Conservation (phyloP, 2,888 invertebrate species). For the Hirtodrosophila duncani region DNA sequence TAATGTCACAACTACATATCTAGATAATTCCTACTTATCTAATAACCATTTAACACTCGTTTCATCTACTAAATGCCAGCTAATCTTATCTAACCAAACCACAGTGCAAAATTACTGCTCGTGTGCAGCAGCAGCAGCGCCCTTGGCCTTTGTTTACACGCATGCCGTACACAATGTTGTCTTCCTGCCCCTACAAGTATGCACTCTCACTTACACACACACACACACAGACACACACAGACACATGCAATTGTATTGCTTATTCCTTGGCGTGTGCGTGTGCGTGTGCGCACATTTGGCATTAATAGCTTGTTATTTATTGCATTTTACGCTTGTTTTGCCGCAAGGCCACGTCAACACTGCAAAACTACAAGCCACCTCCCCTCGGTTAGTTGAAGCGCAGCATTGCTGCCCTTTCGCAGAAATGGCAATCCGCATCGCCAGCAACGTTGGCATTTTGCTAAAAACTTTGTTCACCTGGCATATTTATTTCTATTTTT, state of each 20-base stretch:
- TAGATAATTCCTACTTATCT: too few species aligned
- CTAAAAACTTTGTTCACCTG: constrained; percentile 16
- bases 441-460: constrained; percentile 25
- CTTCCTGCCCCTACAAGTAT: background rate
- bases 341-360: constrained; percentile 57
- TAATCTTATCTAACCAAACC: constrained; percentile 40
- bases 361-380: background rate
- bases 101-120: constrained; percentile 46
- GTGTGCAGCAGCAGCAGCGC: constrained; percentile 25
- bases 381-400: too few species aligned
- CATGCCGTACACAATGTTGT: constrained; percentile 16
- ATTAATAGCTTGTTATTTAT: constrained; percentile 69
- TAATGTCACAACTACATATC: too few species aligned
- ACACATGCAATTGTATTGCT: constrained; percentile 11
- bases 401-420: too few species aligned
- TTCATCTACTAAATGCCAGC: too few species aligned
- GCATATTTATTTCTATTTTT: constrained; percentile 51
- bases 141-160: constrained; percentile 63
- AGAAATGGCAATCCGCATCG: constrained; percentile 9
- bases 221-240: too few species aligned
- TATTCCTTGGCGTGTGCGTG: constrained; percentile 13
- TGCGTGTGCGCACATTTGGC: constrained; percentile 53
- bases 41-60: too few species aligned
- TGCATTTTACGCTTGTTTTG: constrained; percentile 40
- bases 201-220: too few species aligned